These are phyloP conservation scores for Lineus longissimus DNA, from an alignment of 1,140 invertebrate genomes.

Conservation along the genomic window DNA sequence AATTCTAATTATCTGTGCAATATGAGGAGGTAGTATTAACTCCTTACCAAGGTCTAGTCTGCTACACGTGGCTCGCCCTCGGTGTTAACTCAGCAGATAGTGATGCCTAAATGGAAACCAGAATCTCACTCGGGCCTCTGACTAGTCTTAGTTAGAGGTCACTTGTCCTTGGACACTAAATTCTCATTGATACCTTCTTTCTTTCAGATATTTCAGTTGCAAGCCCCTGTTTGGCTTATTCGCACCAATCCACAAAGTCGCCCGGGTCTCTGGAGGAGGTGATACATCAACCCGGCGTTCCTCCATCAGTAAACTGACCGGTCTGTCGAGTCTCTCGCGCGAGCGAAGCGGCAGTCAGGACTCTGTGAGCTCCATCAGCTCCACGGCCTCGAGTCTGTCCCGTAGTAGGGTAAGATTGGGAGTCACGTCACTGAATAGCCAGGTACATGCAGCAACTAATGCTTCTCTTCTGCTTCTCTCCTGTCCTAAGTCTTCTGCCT, in stretches of 20 bases:
- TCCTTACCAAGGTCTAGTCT: too few relatives aligned
- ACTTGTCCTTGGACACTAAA: too few relatives aligned
- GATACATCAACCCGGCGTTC: constrained; percentile 22
- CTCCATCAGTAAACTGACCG: constrained; percentile 46
- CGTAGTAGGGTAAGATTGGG: constrained; percentile 68
- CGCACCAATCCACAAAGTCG: constrained; percentile 69
- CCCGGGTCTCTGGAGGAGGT: constrained; percentile 23
- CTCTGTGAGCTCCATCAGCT: constrained; percentile 78
- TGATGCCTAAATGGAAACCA: too few relatives aligned
- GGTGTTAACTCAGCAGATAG: too few relatives aligned
- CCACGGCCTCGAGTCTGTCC: constrained; percentile 69
- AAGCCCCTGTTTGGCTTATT: constrained; percentile 85
- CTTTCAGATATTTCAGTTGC: constrained; percentile 87
- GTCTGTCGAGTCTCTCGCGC: constrained; percentile 58
- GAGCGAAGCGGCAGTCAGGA: constrained; percentile 63
- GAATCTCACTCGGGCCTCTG: too few relatives aligned
- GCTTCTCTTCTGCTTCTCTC: constrained; percentile 9
- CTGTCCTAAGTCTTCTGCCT: not conserved
- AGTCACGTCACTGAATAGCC: constrained; percentile 62
- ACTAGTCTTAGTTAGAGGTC: too few relatives aligned
- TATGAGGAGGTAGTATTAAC: too few relatives aligned
- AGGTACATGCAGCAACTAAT: constrained; percentile 52
- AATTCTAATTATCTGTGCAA: too few relatives aligned
- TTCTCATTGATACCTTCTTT: constrained; percentile 6
- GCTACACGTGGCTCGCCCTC: too few relatives aligned